Conservation (phyloP, 2,888 invertebrate species). For the Euclidia mi region DNA sequence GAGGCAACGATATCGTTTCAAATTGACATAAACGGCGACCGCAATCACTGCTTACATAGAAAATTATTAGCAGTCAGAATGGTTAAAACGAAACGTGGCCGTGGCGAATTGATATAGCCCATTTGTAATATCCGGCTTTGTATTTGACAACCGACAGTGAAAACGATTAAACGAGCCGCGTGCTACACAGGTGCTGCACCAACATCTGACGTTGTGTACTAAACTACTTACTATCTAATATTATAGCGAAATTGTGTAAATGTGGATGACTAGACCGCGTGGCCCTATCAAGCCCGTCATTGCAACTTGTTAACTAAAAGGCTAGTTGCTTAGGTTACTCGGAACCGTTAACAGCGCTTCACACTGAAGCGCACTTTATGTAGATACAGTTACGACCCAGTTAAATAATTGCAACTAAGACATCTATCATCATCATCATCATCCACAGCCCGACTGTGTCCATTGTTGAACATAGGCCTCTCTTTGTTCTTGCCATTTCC, state of each 20-base stretch:
- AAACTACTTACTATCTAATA: slow-evolving; percentile 14
- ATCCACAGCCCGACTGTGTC: no score
- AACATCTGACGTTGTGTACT: background rate
- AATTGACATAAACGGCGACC: slow-evolving; percentile 28
- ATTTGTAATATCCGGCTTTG: slow-evolving; percentile 32
- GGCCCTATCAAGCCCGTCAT: slow-evolving; percentile 50
- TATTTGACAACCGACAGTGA: slow-evolving; percentile 41
- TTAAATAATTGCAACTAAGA: slow-evolving; percentile 52
- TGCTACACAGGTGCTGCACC: background rate
- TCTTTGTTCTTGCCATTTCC: no score
- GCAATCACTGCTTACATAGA: slow-evolving; percentile 24
- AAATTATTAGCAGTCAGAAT: slow-evolving; percentile 21
- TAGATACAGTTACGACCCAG: slow-evolving; percentile 53
- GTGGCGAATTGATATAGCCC: slow-evolving; percentile 6
- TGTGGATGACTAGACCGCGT: slow-evolving; percentile 49
- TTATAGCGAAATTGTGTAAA: slow-evolving; percentile 38
- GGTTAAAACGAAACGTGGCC: slow-evolving; percentile 21
- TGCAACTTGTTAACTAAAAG: slow-evolving; percentile 63
- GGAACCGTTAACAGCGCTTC: slow-evolving; percentile 54
- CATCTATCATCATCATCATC: no score
- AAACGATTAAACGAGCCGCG: slow-evolving; percentile 23
- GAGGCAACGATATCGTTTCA: slow-evolving; percentile 32
- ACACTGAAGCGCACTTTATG: slow-evolving; percentile 54
- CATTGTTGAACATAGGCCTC: no score
- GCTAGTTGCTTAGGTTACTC: slow-evolving; percentile 56